These are phyloP conservation scores for Apocrypta bakeri DNA, from an alignment of 1,140 invertebrate species.

Conservation along the genomic window DNA sequence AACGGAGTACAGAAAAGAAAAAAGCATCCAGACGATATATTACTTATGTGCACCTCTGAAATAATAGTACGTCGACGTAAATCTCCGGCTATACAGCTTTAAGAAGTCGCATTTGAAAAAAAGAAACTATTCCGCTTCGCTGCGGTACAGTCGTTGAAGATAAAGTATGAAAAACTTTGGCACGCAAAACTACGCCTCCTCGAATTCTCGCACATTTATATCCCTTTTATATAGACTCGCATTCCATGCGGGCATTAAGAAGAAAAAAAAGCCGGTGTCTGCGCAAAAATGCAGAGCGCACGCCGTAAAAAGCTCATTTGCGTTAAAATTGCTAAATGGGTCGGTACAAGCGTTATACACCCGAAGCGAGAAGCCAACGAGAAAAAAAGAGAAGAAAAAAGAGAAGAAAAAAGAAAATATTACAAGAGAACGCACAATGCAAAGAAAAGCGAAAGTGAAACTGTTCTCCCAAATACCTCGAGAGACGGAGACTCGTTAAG, in stretches of 20 bases:
- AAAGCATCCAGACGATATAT: no score
- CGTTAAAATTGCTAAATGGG: neutral
- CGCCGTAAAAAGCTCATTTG: neutral
- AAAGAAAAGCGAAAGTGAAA: constrained; percentile 22
- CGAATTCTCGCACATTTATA: neutral
- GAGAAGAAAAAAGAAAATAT: neutral
- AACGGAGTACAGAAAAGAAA: no score
- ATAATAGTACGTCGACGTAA: neutral
- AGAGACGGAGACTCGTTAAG: neutral
- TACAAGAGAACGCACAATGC: neutral
- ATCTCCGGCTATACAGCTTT: neutral
- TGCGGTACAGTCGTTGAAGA: neutral
- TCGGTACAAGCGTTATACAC: neutral
- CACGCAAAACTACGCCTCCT: neutral
- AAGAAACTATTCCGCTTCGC: neutral
- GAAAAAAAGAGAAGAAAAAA: neutral
- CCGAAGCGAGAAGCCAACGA: no score
- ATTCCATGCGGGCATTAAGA: neutral
- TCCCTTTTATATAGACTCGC: neutral
- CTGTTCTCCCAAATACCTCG: neutral
- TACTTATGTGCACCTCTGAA: no score
- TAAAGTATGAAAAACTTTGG: neutral
- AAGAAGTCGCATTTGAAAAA: neutral
- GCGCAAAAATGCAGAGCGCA: neutral
- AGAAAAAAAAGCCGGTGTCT: neutral